Evolutionary conservation across 2,888 invertebrate species (phyloP).

Genomic region (Sarcophaga rosellei): DNA sequence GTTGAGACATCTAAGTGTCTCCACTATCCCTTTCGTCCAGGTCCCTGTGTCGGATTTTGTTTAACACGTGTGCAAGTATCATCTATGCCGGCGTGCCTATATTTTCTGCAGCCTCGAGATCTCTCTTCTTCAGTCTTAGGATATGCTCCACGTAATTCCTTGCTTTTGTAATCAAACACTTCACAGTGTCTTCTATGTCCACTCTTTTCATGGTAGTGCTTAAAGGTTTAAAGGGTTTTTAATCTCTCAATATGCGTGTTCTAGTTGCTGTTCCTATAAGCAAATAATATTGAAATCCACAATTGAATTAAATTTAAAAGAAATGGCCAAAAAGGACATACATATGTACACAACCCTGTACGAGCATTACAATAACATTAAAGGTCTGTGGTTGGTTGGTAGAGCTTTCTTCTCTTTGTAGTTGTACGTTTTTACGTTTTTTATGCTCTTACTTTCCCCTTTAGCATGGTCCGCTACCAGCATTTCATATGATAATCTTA

Average conservation of each 20-base stretch:
- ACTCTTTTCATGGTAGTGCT: background rate
- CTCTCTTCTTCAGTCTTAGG: too few species aligned
- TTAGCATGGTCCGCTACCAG: background rate
- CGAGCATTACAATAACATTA: background rate
- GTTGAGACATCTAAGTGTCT: too few species aligned
- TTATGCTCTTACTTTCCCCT: slow-evolving; percentile 27
- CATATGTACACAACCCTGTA: slow-evolving; percentile 12
- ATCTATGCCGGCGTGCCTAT: too few species aligned
- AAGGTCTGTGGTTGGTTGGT: slow-evolving; percentile 17
- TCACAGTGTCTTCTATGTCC: background rate
- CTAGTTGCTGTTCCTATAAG: slow-evolving; percentile 1
- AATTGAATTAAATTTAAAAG: slow-evolving; percentile 62
- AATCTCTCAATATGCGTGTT: slow-evolving; percentile 60
- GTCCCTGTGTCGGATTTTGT: too few species aligned
- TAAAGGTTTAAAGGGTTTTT: slow-evolving; percentile 70
- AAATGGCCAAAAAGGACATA: slow-evolving; percentile 20
- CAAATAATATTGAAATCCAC: slow-evolving; percentile 34
- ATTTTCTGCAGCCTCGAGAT: too few species aligned
- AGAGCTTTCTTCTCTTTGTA: background rate
- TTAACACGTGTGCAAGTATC: too few species aligned
- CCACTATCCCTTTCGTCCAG: too few species aligned
- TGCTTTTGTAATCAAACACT: too few species aligned
- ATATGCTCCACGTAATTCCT: too few species aligned
- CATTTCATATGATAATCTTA: slow-evolving; percentile 37
- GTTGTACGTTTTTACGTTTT: background rate